Conservation (phyloP, 2,888 invertebrate species). For the Rosalia funebris region DNA sequence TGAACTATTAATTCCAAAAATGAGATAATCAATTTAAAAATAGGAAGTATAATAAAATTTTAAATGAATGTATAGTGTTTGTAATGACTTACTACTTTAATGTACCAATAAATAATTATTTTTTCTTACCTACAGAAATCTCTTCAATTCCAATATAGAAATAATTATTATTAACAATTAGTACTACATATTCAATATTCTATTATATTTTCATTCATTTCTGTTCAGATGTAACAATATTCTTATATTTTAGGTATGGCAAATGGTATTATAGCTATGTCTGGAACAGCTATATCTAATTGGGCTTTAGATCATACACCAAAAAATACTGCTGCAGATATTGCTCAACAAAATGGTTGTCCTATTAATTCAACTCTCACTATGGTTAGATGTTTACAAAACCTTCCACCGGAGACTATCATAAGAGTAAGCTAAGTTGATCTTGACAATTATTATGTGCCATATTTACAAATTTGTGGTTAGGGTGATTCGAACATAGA, state of each 20-base stretch:
- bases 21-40: too few relatives aligned
- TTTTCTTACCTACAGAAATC: too few relatives aligned
- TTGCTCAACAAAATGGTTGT: constrained; percentile 74
- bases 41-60: too few relatives aligned
- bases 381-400: constrained; percentile 74
- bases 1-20: too few relatives aligned
- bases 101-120: too few relatives aligned
- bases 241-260: constrained; percentile 58
- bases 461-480: constrained; percentile 47
- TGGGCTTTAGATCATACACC: constrained; percentile 76
- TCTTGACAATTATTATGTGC: too few relatives aligned
- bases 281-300: constrained; percentile 78
- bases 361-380: constrained; percentile 69
- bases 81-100: background rate
- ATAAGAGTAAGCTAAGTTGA: constrained; percentile 59
- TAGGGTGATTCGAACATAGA: constrained; percentile 72
- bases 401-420: constrained; percentile 62
- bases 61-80: background rate
- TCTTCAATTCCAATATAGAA: too few relatives aligned
- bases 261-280: constrained; percentile 77
- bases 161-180: too few relatives aligned
- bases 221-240: background rate
- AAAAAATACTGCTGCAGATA: constrained; percentile 68
- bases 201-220: too few relatives aligned
- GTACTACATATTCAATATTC: too few relatives aligned